Evolutionary conservation across 2,113 vertebrate species (phyloP), one percentile per base, ranked within the genome.

Genomic region (Serinus canaria): DNA sequence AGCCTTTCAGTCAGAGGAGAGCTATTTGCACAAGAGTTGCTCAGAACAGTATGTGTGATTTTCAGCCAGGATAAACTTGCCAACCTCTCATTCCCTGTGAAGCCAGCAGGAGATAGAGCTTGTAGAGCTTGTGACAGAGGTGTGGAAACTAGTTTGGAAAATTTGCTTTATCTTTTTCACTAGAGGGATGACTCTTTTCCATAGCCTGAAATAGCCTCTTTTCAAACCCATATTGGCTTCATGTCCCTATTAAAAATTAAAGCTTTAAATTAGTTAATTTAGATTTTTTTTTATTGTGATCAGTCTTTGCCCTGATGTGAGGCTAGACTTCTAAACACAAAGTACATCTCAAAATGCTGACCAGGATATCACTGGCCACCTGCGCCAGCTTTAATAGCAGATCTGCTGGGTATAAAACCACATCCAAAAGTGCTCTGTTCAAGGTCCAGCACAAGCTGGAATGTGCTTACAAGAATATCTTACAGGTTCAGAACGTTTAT

Each of bases 331-430:
- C 43, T 41, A 56, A 70, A 39, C 8, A 58, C 19, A 68, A 69
- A 58, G 3, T 31, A 13, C 6, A 2, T 52, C 49, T 83, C 56
- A 59, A 70, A 81, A 70, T 64, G 10, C 6, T 74, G 53, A 24
- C 15, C 19, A 49, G 49, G 39, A 11, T 33, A 64, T 52, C n/a
- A 46, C 31, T 46, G 55, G 12, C 14, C 25, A 24, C 14, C 25
- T 43, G 28, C 0, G 0, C 4, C 37, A 53, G 20, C 2, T 62
- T 46, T 62, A 37, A 46, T 15, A 50, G 19, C 24, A 73, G 28
- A 44, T 10, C 15, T 30, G 22, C 39, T 72, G 27, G 0, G 13
- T 59, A 33, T 5, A 74, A 77, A 89, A 46, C 10, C 7, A 5
- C 28, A 80, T 46, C 9, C 58, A 37, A 43, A 85, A 56, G 31